phyloP scores from a whole-genome alignment of 2,888 invertebrate species.

The Apoda limacodes region DNA sequence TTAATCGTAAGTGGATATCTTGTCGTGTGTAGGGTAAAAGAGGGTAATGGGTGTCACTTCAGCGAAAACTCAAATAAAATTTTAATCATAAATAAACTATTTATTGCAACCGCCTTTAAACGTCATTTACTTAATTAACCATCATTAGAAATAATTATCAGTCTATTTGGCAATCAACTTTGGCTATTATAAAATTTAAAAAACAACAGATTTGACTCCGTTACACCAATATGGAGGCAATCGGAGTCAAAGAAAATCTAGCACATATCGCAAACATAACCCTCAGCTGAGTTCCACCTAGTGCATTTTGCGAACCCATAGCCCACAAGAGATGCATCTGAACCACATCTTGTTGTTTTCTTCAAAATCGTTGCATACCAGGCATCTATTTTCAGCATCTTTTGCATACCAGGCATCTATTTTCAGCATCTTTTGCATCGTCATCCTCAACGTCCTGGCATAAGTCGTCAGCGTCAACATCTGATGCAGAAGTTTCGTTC shows the following conservation, averaged over 20 bases:
- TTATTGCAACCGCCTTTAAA: constrained; percentile 11
- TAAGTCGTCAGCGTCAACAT: background rate
- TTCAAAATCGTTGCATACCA: constrained; percentile 18
- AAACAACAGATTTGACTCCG: constrained; percentile 10
- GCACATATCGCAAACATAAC: constrained; percentile 16
- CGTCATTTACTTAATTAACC: constrained; percentile 4
- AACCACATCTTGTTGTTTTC: constrained; percentile 17
- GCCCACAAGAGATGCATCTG: constrained; percentile 6
- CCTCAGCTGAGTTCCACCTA: constrained; percentile 16
- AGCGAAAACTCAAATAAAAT: constrained; percentile 9
- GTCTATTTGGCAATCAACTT: constrained; percentile 8
- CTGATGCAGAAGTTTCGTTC: constrained; percentile 9
- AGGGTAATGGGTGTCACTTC: constrained; percentile 13
- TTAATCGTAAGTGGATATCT: too few relatives aligned
- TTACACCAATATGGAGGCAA: constrained; percentile 15
- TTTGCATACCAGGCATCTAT: constrained; percentile 16
- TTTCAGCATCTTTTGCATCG: constrained; percentile 15
- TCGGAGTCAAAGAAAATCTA: constrained; percentile 16
- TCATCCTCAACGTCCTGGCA: constrained; percentile 1
- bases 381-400: too few relatives aligned
- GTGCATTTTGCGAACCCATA: constrained; percentile 13
- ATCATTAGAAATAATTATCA: constrained; percentile 8
- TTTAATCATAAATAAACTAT: constrained; percentile 1
- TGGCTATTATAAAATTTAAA: constrained; percentile 18
- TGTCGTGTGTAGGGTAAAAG: constrained; percentile 3